Base-by-base conservation (phyloP, 2,888 invertebrate species). In the Tanaodytes sp. region DNA sequence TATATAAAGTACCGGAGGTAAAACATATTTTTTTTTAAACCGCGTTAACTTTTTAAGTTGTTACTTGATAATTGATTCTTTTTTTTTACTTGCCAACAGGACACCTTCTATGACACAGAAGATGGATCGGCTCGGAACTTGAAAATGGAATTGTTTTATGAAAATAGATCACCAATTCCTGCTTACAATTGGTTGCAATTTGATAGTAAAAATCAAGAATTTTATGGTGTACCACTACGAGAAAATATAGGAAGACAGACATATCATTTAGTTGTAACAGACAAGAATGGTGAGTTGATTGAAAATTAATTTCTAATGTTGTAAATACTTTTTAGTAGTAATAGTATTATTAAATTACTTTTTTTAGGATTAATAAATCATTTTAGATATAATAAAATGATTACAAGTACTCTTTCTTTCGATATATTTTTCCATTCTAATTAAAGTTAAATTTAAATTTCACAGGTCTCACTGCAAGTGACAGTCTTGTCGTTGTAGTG, bases 81-180 rank as follows among this genome's bases (percentile, higher is more conserved):
- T n/a, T n/a, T n/a, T n/a, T n/a, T n/a, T n/a, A n/a, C n/a, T n/a
- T n/a, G n/a, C n/a, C n/a, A n/a, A n/a, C n/a, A 93, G 89, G 94
- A 96, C 80, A 93, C 95, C 1, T 97, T 96, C 88, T 94, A 91
- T 84, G 96, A 96, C 86, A 91, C 91, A 0, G 94, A 96, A 83
- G 95, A 95, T 81, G 92, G 92, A 12, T 90, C 90, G 70, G 91
- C 93, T 0, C 87, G 91, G 39, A 89, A 90, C 74, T 87, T 97
- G 72, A 90, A 89, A 40, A 87, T 97, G 72, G 89, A 91, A 0
- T 86, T 96, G 0, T 87, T 93, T 43, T 92, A 92, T 64, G 90
- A 89, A 73, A 92, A 94, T 76, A 88, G 92, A 59, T 88, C 89
- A 3, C 88, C 89, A 45, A 86, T 95, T 19, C 89, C 90, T 4